These are phyloP conservation scores for Pseudonaja textilis DNA, from an alignment of 2,113 vertebrate genomes.

Conservation along the genomic window DNA sequence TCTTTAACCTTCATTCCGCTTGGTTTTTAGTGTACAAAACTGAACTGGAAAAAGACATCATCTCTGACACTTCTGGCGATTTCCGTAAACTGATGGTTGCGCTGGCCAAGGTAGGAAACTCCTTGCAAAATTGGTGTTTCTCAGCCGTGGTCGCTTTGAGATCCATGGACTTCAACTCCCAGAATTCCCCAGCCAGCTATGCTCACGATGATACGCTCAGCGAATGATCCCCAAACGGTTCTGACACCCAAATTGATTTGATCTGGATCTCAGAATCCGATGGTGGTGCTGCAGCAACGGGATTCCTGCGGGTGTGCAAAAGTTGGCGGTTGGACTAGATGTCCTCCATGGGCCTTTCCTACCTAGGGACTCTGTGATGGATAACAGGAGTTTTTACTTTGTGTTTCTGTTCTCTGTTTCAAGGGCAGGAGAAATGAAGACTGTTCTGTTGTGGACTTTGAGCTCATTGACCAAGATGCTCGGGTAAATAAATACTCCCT, in stretches of 20 bases:
- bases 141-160: not conserved
- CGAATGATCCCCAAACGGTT: not conserved
- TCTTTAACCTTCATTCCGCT: not conserved
- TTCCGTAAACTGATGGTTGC: conserved; percentile 92
- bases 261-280: not conserved
- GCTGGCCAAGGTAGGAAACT: conserved; percentile 82
- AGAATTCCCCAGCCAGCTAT: not conserved
- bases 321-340: not conserved
- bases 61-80: conserved; percentile 92
- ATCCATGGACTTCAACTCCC: not conserved
- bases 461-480: conserved; percentile 90
- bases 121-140: not conserved
- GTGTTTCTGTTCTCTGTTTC: not conserved
- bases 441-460: conserved; percentile 82
- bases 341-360: not conserved
- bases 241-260: not conserved
- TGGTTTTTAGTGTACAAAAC: conserved; percentile 89
- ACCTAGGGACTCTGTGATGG: not conserved
- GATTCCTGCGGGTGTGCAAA: not conserved
- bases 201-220: too few species aligned
- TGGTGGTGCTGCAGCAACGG: not conserved
- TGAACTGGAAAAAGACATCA: conserved; percentile 90
- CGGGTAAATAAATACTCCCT: conserved; percentile 85
- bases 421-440: conserved; percentile 86
- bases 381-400: not conserved